Conservation (phyloP, 2,888 invertebrate genomes). For the Phorcus lineatus region DNA sequence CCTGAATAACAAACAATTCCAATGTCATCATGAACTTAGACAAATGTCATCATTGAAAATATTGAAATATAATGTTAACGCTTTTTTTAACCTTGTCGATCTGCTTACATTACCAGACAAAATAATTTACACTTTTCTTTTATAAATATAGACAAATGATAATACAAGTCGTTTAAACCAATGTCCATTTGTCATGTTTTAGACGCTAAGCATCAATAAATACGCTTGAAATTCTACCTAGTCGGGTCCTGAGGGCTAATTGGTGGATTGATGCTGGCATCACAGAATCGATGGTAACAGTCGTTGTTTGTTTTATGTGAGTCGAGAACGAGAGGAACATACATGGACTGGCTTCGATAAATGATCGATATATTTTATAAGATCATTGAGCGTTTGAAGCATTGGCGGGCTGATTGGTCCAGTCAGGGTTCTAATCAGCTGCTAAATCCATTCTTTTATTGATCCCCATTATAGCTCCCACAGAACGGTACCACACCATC, state of each 20-base stretch:
- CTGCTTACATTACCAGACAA: too few relatives aligned
- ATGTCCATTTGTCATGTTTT: background rate
- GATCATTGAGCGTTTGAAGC: slow-evolving; percentile 17
- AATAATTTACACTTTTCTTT: too few relatives aligned
- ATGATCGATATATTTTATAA: slow-evolving; percentile 13
- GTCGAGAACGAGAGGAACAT: background rate
- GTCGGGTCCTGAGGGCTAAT: background rate
- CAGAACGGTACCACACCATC: too few relatives aligned
- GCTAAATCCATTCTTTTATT: slow-evolving; percentile 3
- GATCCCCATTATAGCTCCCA: background rate
- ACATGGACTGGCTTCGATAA: background rate
- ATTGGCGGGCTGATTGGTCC: slow-evolving; percentile 1
- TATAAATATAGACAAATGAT: too few relatives aligned
- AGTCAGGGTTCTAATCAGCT: slow-evolving; percentile 1
- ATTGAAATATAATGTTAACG: too few relatives aligned
- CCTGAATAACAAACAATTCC: too few relatives aligned
- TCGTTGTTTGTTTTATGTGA: slow-evolving; percentile 1
- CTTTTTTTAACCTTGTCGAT: too few relatives aligned
- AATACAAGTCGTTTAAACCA: too few relatives aligned
- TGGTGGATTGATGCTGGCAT: background rate
- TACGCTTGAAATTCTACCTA: background rate
- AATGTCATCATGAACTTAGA: too few relatives aligned
- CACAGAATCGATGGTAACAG: background rate
- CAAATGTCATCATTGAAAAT: too few relatives aligned
- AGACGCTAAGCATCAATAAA: background rate